Conservation (phyloP, 2,888 invertebrate genomes). For the Itoplectis maculator region DNA sequence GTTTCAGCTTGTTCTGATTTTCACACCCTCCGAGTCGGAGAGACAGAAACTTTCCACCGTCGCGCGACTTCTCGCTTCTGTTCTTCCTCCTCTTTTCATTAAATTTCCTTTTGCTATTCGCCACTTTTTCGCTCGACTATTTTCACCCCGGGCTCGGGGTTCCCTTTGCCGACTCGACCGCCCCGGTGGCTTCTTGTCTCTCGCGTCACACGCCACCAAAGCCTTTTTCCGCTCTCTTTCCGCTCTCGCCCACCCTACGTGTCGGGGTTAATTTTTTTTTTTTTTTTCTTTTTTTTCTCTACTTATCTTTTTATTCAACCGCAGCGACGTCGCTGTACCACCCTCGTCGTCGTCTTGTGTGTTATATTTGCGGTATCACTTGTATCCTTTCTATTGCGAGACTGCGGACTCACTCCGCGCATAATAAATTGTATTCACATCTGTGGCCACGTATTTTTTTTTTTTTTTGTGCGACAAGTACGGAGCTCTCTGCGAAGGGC, state of each 20-base stretch:
- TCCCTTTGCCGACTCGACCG: background rate
- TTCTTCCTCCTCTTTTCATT: conserved; percentile 36
- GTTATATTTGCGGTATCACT: conserved; percentile 31
- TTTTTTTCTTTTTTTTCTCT: conserved; percentile 53
- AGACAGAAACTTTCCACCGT: conserved; percentile 27
- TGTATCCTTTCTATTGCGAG: conserved; percentile 17
- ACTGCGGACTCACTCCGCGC: conserved; percentile 41
- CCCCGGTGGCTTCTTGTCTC: conserved; percentile 28
- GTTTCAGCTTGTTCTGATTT: conserved; percentile 22
- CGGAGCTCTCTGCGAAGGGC: background rate
- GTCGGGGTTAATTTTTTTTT: conserved; percentile 26
- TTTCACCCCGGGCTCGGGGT: conserved; percentile 11
- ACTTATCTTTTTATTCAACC: conserved; percentile 29
- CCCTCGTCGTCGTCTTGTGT: background rate
- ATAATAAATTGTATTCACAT: conserved; percentile 71
- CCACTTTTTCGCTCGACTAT: conserved; percentile 4
- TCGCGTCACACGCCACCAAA: conserved; percentile 1
- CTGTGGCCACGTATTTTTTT: conserved; percentile 11
- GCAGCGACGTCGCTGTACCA: background rate
- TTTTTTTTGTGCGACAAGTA: background rate
- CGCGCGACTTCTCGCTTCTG: conserved; percentile 4
- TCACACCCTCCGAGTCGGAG: conserved; percentile 4
- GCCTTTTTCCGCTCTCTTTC: conserved; percentile 11
- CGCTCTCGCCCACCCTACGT: background rate
- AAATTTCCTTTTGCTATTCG: conserved; percentile 31